These are phyloP conservation scores for Rhaphigaster nebulosa DNA, from an alignment of 2,888 invertebrate genomes.

Conservation along the genomic window DNA sequence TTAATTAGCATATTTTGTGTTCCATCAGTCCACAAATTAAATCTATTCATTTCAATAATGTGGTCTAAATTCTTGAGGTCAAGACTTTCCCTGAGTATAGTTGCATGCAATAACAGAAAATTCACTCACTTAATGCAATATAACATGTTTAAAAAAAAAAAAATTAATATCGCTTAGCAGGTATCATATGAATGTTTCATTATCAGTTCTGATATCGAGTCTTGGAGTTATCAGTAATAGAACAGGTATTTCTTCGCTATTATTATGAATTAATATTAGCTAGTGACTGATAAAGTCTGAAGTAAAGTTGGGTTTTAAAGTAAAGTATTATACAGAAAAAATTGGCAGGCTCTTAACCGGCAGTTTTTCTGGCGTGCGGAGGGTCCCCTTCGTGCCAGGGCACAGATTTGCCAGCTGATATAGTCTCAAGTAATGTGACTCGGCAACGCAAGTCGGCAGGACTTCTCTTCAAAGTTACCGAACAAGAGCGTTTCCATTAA, in stretches of 20 bases:
- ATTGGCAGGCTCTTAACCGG: not conserved
- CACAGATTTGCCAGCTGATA: slow-evolving; percentile 46
- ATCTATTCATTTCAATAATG: too few species aligned
- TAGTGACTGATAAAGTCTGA: not conserved
- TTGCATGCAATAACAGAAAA: too few species aligned
- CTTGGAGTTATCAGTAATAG: too few species aligned
- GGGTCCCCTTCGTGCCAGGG: not conserved
- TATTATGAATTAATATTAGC: not conserved
- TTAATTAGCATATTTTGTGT: too few species aligned
- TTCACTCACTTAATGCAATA: too few species aligned
- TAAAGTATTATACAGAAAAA: slow-evolving; percentile 7
- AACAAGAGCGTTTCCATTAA: not conserved
- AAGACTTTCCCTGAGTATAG: too few species aligned
- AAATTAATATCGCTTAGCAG: too few species aligned
- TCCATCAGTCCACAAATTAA: too few species aligned
- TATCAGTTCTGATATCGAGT: too few species aligned
- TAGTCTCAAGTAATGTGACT: slow-evolving; percentile 19
- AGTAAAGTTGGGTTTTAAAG: not conserved
- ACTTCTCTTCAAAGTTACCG: not conserved
- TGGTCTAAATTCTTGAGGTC: too few species aligned
- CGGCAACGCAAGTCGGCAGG: slow-evolving; percentile 14
- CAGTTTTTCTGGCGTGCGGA: slow-evolving; percentile 14
- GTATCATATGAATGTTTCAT: too few species aligned
- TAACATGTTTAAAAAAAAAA: too few species aligned
- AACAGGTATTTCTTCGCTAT: not conserved